A percentile compares a stretch with the other conserved stretches of the same genome.
These are phyloP conservation scores for Arnoldichthys spilopterus DNA, from an alignment of 2,797 vertebrate species.

Conservation along the genomic window DNA sequence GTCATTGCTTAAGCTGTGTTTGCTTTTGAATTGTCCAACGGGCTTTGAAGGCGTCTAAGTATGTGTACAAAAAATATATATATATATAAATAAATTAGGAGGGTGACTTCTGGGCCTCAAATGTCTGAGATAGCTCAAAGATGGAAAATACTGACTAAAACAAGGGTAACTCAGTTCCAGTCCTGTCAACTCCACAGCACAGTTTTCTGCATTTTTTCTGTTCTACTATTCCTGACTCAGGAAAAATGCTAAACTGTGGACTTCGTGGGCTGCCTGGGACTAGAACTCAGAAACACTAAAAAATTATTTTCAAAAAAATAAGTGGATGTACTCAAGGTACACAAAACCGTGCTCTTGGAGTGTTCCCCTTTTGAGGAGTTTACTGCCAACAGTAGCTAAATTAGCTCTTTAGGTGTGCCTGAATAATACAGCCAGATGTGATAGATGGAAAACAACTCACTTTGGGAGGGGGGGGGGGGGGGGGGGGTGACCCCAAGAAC, in stretches of 20 bases:
- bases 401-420: background rate
- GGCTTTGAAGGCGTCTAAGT: constrained; percentile 52
- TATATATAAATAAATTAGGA: constrained; percentile 29
- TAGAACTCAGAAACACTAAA: background rate
- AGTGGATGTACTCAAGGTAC: background rate
- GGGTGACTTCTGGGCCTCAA: constrained; percentile 1
- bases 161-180: constrained; percentile 1
- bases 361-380: background rate
- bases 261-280: background rate
- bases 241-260: background rate
- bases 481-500: too few species aligned
- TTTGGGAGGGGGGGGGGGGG: too few species aligned
- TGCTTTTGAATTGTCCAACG: constrained; percentile 77
- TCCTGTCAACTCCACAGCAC: background rate
- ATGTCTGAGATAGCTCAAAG: background rate
- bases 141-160: constrained; percentile 22
- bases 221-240: constrained; percentile 1
- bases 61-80: constrained; percentile 26
- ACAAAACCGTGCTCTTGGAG: background rate
- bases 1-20: constrained; percentile 79
- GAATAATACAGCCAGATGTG: background rate
- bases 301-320: background rate
- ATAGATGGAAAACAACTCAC: constrained; percentile 2
- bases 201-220: background rate
- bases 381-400: background rate